phyloP scores from a whole-genome alignment of 2,888 invertebrate genomes.

The Entomobrya proxima region DNA sequence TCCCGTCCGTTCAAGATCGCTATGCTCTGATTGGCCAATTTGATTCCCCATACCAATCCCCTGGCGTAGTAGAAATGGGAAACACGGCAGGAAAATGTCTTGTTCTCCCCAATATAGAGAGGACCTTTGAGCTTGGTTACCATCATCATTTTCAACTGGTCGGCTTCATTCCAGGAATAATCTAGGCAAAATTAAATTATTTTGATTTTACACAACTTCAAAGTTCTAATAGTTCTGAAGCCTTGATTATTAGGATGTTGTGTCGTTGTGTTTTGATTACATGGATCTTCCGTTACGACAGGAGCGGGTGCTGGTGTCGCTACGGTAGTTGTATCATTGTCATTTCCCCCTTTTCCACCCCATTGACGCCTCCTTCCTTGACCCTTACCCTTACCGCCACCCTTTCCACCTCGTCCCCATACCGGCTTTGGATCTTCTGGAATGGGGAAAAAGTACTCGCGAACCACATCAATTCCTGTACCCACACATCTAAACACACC shows the following conservation, averaged over 20 bases:
- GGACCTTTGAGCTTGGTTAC: slow-evolving; percentile 40
- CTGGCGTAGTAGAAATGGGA: slow-evolving; percentile 71
- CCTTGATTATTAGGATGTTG: not conserved
- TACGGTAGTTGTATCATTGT: not conserved
- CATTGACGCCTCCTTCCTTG: not conserved
- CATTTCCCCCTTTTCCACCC: not conserved
- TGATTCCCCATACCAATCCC: slow-evolving; percentile 72
- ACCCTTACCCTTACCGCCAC: not conserved
- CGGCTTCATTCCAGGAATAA: slow-evolving; percentile 68
- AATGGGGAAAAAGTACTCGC: slow-evolving; percentile 71
- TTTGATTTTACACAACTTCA: not conserved
- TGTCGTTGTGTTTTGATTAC: not conserved
- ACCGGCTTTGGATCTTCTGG: not conserved
- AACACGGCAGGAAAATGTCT: slow-evolving; percentile 67
- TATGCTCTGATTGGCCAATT: not conserved
- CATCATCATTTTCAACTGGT: slow-evolving; percentile 66
- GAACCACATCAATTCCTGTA: slow-evolving; percentile 67
- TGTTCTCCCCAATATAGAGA: slow-evolving; percentile 68
- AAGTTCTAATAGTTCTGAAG: not conserved
- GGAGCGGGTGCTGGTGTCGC: not conserved
- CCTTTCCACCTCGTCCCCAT: not conserved
- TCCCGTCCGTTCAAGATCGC: slow-evolving; percentile 8
- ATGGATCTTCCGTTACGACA: slow-evolving; percentile 8
- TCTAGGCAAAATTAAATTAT: slow-evolving; percentile 45
- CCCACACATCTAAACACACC: slow-evolving; percentile 70